These are phyloP conservation scores for Eupithecia vulgata DNA, from an alignment of 2,888 invertebrate genomes.

Conservation along the genomic window DNA sequence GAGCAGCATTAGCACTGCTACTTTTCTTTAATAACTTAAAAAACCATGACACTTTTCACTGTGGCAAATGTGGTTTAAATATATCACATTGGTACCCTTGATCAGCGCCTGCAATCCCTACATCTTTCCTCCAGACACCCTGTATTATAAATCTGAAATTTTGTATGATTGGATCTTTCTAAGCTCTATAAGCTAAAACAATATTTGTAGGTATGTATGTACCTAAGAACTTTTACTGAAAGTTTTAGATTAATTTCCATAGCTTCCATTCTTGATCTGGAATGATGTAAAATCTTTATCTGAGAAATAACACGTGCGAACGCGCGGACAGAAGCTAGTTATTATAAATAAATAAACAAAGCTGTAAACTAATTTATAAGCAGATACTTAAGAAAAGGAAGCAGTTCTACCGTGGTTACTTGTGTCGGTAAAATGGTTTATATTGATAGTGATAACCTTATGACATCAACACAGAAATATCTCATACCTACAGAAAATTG, in stretches of 20 bases:
- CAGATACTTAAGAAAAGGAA: constrained; percentile 1
- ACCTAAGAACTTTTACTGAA: too few species aligned
- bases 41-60: too few species aligned
- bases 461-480: background rate
- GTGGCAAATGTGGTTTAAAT: too few species aligned
- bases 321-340: background rate
- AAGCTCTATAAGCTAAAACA: background rate
- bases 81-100: too few species aligned
- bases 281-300: background rate
- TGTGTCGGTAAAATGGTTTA: background rate
- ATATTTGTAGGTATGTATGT: too few species aligned
- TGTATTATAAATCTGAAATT: background rate
- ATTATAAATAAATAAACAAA: background rate
- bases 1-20: too few species aligned
- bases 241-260: background rate
- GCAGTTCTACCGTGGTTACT: constrained; percentile 3
- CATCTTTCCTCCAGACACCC: too few species aligned
- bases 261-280: background rate
- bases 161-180: background rate
- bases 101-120: too few species aligned
- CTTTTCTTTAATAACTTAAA: too few species aligned
- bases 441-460: constrained; percentile 2
- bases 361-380: background rate
- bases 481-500: background rate
- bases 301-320: background rate